Evolutionary conservation across 2,797 vertebrate species (phyloP).

Genomic region (Centropyge bicolor): DNA sequence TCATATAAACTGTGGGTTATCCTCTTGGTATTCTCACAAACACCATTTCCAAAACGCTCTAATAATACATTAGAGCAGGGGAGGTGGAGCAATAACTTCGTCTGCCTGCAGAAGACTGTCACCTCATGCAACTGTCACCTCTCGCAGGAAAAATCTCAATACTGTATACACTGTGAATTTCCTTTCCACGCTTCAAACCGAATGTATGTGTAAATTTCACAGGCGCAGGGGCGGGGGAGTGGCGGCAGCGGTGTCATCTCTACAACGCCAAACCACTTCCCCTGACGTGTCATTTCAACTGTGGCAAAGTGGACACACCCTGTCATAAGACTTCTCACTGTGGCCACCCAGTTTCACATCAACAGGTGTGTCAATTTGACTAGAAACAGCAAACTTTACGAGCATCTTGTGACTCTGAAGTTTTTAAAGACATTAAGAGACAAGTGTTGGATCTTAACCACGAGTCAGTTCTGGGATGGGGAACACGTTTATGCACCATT

Average conservation of each 20-base stretch:
- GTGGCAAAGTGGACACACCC: slow-evolving; percentile 55
- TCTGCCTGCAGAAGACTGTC: background rate
- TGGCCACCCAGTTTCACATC: slow-evolving; percentile 55
- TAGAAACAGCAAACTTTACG: background rate
- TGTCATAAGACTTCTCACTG: slow-evolving; percentile 36
- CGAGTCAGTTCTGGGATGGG: background rate
- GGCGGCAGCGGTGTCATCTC: slow-evolving; percentile 31
- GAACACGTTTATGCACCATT: background rate
- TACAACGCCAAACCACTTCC: slow-evolving; percentile 61
- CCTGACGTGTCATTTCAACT: slow-evolving; percentile 41
- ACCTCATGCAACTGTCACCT: background rate
- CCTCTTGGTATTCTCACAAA: slow-evolving; percentile 9
- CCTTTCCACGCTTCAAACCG: background rate
- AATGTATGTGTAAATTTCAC: background rate
- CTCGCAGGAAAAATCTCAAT: background rate
- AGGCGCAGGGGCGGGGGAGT: background rate
- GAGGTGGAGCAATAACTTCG: slow-evolving; percentile 6
- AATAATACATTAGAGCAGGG: background rate
- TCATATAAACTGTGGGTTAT: slow-evolving; percentile 2
- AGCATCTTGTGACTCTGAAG: background rate
- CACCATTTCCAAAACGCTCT: slow-evolving; percentile 1
- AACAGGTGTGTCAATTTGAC: slow-evolving; percentile 35
- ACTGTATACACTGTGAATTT: background rate
- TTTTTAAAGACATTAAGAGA: background rate
- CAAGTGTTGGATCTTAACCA: too few relatives aligned